Evolutionary conservation across 2,888 invertebrate species (phyloP).

Genomic region (Timema cristinae): DNA sequence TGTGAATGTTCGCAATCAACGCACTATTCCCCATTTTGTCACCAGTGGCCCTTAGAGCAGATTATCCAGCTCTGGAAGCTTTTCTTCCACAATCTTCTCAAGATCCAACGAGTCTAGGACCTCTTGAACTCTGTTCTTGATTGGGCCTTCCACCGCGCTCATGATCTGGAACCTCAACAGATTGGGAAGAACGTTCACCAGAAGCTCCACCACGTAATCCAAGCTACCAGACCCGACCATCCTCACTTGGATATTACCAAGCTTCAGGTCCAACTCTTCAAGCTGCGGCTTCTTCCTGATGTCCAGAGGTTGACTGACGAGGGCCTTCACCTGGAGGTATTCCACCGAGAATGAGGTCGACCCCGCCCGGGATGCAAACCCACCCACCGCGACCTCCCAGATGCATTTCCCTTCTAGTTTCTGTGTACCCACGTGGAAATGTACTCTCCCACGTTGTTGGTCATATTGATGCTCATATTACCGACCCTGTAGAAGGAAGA

Average conservation of each 20-base stretch:
- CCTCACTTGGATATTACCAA: constrained; percentile 73
- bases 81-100: constrained; percentile 66
- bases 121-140: constrained; percentile 64
- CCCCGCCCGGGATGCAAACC: constrained; percentile 65
- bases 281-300: constrained; percentile 67
- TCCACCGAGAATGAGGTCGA: constrained; percentile 74
- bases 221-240: constrained; percentile 82
- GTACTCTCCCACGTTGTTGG: constrained; percentile 56
- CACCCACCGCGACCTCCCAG: constrained; percentile 70
- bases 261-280: constrained; percentile 69
- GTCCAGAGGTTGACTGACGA: constrained; percentile 70
- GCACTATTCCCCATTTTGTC: too few species aligned
- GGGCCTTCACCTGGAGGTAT: constrained; percentile 53
- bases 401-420: constrained; percentile 70
- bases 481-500: constrained; percentile 80
- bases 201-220: constrained; percentile 77
- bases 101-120: constrained; percentile 70
- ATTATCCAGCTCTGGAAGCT: constrained; percentile 60
- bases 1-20: too few species aligned
- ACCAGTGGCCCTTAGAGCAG: neutral
- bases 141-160: constrained; percentile 75
- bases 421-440: constrained; percentile 69
- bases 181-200: constrained; percentile 78
- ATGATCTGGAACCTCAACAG: constrained; percentile 81
- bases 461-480: constrained; percentile 67